Percentiles rank a stretch among this genome's conserved stretches.
Evolutionary conservation across 2,113 vertebrate genomes (phyloP).

Genomic region (Psettodes erumei): DNA sequence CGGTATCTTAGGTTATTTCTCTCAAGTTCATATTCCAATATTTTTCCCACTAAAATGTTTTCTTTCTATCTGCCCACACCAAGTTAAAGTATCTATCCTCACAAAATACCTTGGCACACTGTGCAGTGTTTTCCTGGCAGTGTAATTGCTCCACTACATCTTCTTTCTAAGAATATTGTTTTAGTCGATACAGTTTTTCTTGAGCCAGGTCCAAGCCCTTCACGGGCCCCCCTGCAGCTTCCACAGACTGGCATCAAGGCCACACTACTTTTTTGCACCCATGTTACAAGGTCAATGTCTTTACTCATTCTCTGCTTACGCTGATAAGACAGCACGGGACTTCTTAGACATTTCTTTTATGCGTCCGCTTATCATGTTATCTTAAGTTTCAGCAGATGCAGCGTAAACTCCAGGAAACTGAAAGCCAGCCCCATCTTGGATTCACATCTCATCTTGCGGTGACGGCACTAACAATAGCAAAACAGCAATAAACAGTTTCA

Average conservation of each 20-base stretch:
- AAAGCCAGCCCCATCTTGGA: background rate
- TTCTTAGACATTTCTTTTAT: background rate
- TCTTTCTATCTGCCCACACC: background rate
- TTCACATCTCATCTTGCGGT: background rate
- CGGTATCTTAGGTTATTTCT: background rate
- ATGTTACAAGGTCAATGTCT: background rate
- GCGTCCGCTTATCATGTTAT: background rate
- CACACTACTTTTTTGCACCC: background rate
- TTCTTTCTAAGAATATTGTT: background rate
- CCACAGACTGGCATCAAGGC: background rate
- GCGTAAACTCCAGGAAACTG: background rate
- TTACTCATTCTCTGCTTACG: background rate
- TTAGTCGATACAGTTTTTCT: background rate
- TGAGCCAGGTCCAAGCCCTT: background rate
- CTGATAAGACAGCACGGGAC: background rate
- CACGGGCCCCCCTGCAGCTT: too few relatives aligned
- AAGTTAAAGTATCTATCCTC: background rate
- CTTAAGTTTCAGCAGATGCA: background rate
- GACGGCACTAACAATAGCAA: background rate
- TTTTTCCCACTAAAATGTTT: background rate
- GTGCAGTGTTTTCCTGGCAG: background rate
- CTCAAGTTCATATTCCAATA: background rate
- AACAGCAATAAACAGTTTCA: too few relatives aligned
- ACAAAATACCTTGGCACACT: background rate
- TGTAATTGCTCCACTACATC: slow-evolving; percentile 1